Conservation (phyloP, 2,797 vertebrate genomes). For the Malurus splendens region DNA sequence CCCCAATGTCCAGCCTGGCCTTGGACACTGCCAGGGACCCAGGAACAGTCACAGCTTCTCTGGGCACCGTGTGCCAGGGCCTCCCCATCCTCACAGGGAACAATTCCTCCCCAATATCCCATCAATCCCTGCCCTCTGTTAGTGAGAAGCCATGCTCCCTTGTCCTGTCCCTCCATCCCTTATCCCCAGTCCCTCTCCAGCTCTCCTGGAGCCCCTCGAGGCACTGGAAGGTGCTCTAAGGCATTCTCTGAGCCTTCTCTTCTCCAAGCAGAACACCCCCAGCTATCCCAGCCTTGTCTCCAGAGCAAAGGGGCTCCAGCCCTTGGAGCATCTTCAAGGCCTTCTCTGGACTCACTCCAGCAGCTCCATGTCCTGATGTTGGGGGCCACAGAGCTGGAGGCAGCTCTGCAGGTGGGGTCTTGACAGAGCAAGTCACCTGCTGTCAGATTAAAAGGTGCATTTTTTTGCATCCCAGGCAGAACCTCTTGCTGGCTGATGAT, state of each 20-base stretch:
- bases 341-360: neutral
- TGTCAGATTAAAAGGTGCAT: neutral
- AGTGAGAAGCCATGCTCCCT: neutral
- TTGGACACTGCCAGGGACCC: neutral
- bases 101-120: neutral
- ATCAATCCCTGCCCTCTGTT: neutral
- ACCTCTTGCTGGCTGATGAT: neutral
- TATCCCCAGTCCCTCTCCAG: neutral
- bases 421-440: too few relatives aligned
- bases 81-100: accelerated
- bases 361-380: neutral
- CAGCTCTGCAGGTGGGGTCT: neutral
- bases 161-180: neutral
- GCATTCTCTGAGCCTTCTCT: neutral
- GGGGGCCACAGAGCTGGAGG: neutral
- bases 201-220: neutral
- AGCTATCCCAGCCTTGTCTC: neutral
- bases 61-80: neutral
- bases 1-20: accelerated
- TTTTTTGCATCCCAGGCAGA: neutral
- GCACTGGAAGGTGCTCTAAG: neutral
- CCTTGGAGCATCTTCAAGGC: neutral
- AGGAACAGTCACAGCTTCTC: neutral
- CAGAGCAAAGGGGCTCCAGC: neutral
- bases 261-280: neutral